Percentiles rank a stretch among this genome's conserved stretches.
These are phyloP conservation scores for Bellardia bayeri DNA, from an alignment of 2,888 invertebrate species.

Conservation along the genomic window DNA sequence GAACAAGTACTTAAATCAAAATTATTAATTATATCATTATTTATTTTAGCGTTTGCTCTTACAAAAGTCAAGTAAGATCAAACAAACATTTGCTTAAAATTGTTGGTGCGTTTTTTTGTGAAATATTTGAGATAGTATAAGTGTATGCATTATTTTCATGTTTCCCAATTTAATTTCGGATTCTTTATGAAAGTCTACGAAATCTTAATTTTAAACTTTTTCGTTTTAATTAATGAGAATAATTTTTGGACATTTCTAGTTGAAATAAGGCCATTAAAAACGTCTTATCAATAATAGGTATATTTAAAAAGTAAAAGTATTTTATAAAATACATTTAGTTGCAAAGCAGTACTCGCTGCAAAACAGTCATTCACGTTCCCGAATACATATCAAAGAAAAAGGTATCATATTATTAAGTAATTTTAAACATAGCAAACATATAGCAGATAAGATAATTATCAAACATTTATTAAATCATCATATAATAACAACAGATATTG, in stretches of 20 bases:
- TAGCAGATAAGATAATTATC: not conserved
- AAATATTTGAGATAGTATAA: too few relatives aligned
- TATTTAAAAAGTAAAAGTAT: conserved; percentile 25
- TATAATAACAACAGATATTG: too few relatives aligned
- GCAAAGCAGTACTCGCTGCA: not conserved
- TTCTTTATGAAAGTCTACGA: not conserved
- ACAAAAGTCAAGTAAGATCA: too few relatives aligned
- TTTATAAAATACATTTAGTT: conserved; percentile 9
- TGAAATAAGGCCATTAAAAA: not conserved
- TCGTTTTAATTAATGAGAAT: conserved; percentile 2
- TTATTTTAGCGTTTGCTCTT: too few relatives aligned
- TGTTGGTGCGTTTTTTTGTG: too few relatives aligned
- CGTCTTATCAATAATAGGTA: conserved; percentile 1
- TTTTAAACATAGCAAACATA: not conserved
- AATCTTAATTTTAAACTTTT: not conserved
- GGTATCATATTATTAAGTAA: not conserved
- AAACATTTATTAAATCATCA: not conserved
- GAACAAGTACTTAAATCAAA: too few relatives aligned
- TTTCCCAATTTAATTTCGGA: not conserved
- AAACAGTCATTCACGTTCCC: not conserved
- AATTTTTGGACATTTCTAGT: not conserved
- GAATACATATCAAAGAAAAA: not conserved
- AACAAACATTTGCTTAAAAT: too few relatives aligned
- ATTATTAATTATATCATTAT: too few relatives aligned
- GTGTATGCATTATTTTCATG: too few relatives aligned